Percentiles rank a stretch among this genome's conserved stretches.
Evolutionary conservation across 2,888 invertebrate genomes (phyloP).

Genomic region (Smittia aterrima): DNA sequence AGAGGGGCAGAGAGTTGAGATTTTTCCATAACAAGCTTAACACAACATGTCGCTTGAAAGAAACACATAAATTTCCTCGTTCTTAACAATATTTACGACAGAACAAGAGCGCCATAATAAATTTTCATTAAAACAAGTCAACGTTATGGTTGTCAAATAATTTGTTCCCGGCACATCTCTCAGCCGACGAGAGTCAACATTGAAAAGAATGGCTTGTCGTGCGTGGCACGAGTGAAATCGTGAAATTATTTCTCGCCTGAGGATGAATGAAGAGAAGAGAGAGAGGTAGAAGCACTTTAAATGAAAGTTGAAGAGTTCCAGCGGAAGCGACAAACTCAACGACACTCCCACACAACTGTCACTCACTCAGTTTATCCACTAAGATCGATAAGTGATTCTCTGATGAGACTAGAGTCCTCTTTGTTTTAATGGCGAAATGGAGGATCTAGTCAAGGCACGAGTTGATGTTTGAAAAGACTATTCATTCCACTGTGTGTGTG

Average conservation of each 20-base stretch:
- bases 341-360: neutral
- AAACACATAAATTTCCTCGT: neutral
- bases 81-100: constrained; percentile 7
- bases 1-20: neutral
- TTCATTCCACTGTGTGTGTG: neutral
- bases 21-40: constrained; percentile 1
- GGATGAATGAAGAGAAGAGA: no score
- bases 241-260: no score
- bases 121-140: neutral
- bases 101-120: neutral
- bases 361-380: neutral
- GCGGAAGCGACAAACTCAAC: no score
- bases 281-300: no score
- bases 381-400: neutral
- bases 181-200: neutral
- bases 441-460: neutral
- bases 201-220: no score
- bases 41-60: neutral
- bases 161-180: neutral
- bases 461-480: neutral
- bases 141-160: constrained; percentile 4
- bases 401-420: neutral
- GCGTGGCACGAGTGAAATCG: no score
- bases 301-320: no score
- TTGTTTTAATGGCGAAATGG: neutral